These are phyloP conservation scores for Zaprionus capensis DNA, from an alignment of 1,140 invertebrate species.

Conservation along the genomic window DNA sequence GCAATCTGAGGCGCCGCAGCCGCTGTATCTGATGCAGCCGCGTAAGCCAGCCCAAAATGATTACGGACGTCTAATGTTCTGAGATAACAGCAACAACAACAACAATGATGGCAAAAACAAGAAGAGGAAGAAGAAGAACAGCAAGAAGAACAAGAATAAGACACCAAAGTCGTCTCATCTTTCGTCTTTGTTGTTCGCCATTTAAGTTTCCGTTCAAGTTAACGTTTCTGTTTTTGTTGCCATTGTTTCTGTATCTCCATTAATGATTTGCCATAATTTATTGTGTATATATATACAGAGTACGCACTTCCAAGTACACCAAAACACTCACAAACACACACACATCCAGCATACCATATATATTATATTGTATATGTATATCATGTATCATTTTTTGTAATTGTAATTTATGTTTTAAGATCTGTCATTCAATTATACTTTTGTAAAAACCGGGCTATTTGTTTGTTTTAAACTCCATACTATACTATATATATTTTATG, in stretches of 20 bases:
- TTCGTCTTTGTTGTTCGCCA: background rate
- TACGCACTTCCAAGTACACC: constrained; percentile 24
- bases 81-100: constrained; percentile 19
- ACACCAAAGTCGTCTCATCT: constrained; percentile 9
- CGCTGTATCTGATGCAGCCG: constrained; percentile 67
- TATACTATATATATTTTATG: constrained; percentile 36
- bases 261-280: constrained; percentile 74
- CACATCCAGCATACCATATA: constrained; percentile 11
- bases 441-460: constrained; percentile 76
- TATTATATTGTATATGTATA: constrained; percentile 24
- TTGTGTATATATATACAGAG: constrained; percentile 69
- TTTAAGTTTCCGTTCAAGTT: constrained; percentile 22
- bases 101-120: background rate
- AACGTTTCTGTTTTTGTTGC: constrained; percentile 37
- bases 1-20: constrained; percentile 52
- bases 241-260: constrained; percentile 22
- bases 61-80: constrained; percentile 75
- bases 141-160: constrained; percentile 1
- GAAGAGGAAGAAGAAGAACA: constrained; percentile 6
- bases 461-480: constrained; percentile 41
- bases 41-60: constrained; percentile 71
- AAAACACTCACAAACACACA: constrained; percentile 23
- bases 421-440: constrained; percentile 63
- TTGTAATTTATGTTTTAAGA: constrained; percentile 66
- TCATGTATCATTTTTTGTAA: constrained; percentile 46